Evolutionary conservation across 1,140 invertebrate species (phyloP), one percentile per base, ranked within the genome.

Genomic region (Melitaea cinxia): DNA sequence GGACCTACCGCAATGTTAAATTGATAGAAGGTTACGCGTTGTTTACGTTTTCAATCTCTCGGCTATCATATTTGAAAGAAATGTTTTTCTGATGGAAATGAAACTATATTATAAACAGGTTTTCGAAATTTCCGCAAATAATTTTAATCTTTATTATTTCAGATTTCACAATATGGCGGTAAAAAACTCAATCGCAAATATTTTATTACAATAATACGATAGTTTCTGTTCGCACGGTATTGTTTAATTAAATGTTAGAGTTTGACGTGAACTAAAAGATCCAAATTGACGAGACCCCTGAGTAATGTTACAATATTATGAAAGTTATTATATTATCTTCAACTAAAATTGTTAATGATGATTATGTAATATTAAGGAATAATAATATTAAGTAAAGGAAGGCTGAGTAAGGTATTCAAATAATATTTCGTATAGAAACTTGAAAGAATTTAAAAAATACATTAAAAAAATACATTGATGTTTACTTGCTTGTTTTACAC

Each of bases 1-100:
- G 7, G 54, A 42, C 54, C 54, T 56, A 56, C 54, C 54, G 54
- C 35, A 56, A 56, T 42, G n/a, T 23, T 17, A 42, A 42, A 42
- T 42, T 17, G 15, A 42, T 42, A 42, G 14, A 42, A 42, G 0
- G 15, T 3, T 39, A 33, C n/a, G 30, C 2, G 10, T n/a, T 39
- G n/a, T 39, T 42, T 42, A 42, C 6, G 17, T 2, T 1, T 2
- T 14, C n/a, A 6, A 6, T n/a, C n/a, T n/a, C n/a, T n/a, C n/a
- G n/a, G n/a, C n/a, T n/a, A n/a, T n/a, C n/a, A n/a, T n/a, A n/a
- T n/a, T n/a, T n/a, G n/a, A 15, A 15, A 39, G n/a, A 1, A 3
- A n/a, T 35, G 30, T 35, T 3, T 39, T 15, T n/a, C 15, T 39
- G 10, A 33, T 12, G n/a, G n/a, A n/a, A n/a, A n/a, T n/a, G n/a